Base-by-base conservation (phyloP, 2,888 invertebrate genomes). In the Smittia sp. region DNA sequence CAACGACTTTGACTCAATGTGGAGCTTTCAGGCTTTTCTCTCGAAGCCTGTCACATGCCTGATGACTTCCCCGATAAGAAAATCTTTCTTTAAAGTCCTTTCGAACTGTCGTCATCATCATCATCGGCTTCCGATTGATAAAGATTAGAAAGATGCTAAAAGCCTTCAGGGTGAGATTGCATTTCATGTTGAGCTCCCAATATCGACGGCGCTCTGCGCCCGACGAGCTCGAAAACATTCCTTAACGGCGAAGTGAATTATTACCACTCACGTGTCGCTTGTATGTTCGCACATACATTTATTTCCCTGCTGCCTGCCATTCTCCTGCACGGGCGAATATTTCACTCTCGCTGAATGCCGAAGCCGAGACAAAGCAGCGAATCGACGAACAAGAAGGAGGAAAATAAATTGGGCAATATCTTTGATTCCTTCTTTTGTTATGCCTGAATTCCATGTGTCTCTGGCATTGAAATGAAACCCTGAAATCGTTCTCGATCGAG, bases 191-290 rank as follows among this genome's bases (percentile, higher is more conserved):
- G n/a, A n/a, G n/a, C n/a, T n/a, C n/a, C n/a, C n/a, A n/a, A n/a
- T n/a, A n/a, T n/a, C n/a, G n/a, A n/a, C n/a, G n/a, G n/a, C n/a
- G n/a, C n/a, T n/a, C n/a, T n/a, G n/a, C n/a, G 25, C 63, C 25
- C 27, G 63, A 63, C 27, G 3, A 27, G n/a, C 25, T 27, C 63
- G 63, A 63, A n/a, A 58, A 58, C 58, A 58, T 58, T 58, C 18
- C 20, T 63, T 63, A 27, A 27, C 63, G 27, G 15, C 32, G 58
- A 54, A 62, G 72, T 72, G 58, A 72, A 32, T 54, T 72, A 72
- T 72, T 62, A 54, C 72, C 72, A 72, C 54, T 72, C 62, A 72
- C 72, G 72, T 72, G 72, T 72, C 72, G 72, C 62, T 58, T 62
- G 63, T 63, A 63, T 27, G 63, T 63, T 63, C 63, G 13, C 25